Evolutionary conservation across 2,797 vertebrate genomes (phyloP).

Genomic region (Karalla daura): DNA sequence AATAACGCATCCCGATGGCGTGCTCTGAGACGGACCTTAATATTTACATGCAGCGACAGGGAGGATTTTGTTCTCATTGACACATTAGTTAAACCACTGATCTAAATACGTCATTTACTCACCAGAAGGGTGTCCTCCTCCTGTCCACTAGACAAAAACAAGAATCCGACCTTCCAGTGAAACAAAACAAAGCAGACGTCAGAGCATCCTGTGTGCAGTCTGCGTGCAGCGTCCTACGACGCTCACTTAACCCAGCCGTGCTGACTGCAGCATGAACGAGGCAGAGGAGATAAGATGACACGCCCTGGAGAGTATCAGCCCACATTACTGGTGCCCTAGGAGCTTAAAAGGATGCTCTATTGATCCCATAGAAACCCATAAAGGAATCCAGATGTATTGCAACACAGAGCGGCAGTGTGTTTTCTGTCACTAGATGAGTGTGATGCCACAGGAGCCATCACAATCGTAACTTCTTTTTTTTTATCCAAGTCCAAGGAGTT

Average conservation of each 20-base stretch:
- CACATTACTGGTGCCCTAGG: conserved; percentile 58
- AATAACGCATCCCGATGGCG: no score
- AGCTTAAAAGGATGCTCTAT: conserved; percentile 62
- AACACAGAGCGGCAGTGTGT: background rate
- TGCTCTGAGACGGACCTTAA: no score
- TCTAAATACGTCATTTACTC: conserved; percentile 34
- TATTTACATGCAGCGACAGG: no score
- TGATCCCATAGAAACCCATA: conserved; percentile 33
- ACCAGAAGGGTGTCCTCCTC: conserved; percentile 36
- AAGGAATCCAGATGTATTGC: background rate
- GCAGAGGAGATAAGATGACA: conserved; percentile 28
- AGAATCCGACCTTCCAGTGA: conserved; percentile 8
- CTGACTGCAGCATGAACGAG: conserved; percentile 7
- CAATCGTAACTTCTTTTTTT: no score
- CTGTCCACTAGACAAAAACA: conserved; percentile 11
- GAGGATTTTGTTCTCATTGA: background rate
- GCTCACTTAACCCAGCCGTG: background rate
- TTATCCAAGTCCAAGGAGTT: background rate
- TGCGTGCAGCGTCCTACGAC: background rate
- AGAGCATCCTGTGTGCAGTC: background rate
- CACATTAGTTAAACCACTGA: background rate
- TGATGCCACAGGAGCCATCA: background rate
- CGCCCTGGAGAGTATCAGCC: conserved; percentile 49
- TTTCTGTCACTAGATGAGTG: background rate
- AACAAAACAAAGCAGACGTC: conserved; percentile 1